Evolutionary conservation across 2,888 invertebrate species (phyloP), one percentile per base, ranked within the genome.

Genomic region (Cephus pulcher): DNA sequence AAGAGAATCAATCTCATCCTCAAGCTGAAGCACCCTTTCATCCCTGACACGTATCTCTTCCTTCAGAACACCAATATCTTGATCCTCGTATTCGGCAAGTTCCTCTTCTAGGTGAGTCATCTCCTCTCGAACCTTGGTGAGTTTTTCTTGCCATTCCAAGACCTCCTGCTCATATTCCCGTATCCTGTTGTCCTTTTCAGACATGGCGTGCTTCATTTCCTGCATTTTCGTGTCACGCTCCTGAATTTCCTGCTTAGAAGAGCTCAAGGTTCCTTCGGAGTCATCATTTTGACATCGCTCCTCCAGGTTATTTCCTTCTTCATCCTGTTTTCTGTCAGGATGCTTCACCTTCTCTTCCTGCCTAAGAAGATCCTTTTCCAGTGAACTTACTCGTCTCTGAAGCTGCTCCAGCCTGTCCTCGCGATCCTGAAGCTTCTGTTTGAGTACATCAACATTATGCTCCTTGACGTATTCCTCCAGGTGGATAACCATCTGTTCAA

Each of bases 391-490:
- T 11, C 84, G 81, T 11, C 79, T 84, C 68, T 88, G 85, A 75
- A 90, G 78, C 37, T 90, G 87, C 15, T 88, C 86, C 73, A 90
- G 85, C 77, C 86, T 87, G 71, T 86, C 87, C 40, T 90, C 90
- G 1, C 90, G 86, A 78, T 90, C 88, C 33, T 88, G 85, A 4
- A 90, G 80, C 76, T 89, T 88, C 70, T 85, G 85, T 77, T 89
- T 88, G 15, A 90, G 78, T 0, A 86, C 86, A 35, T 90, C 89
- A 12, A 90, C 87, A 69, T 90, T 86, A 37, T 90, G 89, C 73
- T 87, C 84, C 34, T 85, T 89, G n/a, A 90, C 89, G 56, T 90
- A 90, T 30, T 90, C 83, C 74, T 90, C 90, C 73, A 90, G 75
- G 69, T 84, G 87, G 2, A 88, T 89, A 2, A 90, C 89, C 89